These are phyloP conservation scores for Aythya fuligula DNA, from an alignment of 2,797 vertebrate species.

Conservation along the genomic window DNA sequence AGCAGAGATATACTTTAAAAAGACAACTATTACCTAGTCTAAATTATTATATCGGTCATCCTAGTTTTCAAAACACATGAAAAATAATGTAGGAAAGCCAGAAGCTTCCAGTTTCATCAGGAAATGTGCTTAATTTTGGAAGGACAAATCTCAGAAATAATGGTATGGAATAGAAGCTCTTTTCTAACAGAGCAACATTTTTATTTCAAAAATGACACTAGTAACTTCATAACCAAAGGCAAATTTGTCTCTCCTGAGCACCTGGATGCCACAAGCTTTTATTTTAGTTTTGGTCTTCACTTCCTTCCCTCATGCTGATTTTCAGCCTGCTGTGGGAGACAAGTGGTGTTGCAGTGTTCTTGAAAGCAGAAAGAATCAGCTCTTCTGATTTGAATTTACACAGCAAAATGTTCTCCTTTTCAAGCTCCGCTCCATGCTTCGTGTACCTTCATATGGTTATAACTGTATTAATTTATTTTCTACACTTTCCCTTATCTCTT, in stretches of 20 bases:
- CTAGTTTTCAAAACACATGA: not conserved
- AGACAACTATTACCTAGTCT: not conserved
- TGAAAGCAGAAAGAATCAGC: constrained; percentile 33
- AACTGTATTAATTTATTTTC: constrained; percentile 50
- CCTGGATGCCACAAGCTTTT: not conserved
- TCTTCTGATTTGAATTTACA: constrained; percentile 39
- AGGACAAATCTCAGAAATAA: not conserved
- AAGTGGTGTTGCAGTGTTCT: not conserved
- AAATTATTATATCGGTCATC: not conserved
- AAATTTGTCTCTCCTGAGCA: not conserved
- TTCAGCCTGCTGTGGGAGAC: constrained; percentile 36
- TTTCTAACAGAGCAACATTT: not conserved
- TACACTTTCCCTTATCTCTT: constrained; percentile 28
- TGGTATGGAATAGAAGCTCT: not conserved
- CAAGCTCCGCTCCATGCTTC: not conserved
- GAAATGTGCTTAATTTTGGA: not conserved
- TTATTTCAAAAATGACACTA: not conserved
- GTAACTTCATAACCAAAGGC: not conserved
- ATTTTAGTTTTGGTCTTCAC: constrained; percentile 22
- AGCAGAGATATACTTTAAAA: not conserved
- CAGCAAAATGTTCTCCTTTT: constrained; percentile 34
- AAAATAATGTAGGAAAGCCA: not conserved
- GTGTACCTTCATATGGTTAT: not conserved
- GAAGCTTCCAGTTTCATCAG: not conserved
- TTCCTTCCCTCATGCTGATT: constrained; percentile 26